Evolutionary conservation across 2,888 invertebrate species (phyloP).

Genomic region (Entomobrya multifasciata): DNA sequence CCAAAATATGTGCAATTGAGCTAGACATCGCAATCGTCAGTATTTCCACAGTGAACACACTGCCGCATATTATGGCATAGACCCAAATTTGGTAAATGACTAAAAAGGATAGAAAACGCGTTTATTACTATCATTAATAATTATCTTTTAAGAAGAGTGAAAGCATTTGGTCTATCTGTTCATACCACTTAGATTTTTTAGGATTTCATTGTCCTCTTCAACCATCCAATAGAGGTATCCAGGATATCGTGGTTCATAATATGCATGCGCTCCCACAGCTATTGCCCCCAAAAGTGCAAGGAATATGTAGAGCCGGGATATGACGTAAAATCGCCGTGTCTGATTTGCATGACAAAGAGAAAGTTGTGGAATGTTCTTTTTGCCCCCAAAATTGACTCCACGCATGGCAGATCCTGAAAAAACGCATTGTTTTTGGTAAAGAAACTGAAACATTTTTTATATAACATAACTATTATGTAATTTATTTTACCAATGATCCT

Average conservation of each 20-base stretch:
- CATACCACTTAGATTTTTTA: conserved; percentile 55
- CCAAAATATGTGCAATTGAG: conserved; percentile 69
- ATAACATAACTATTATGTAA: no score
- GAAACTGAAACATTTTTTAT: no score
- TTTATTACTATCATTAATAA: not conserved
- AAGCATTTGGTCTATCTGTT: no score
- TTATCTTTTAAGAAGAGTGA: no score
- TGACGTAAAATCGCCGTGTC: conserved; percentile 56
- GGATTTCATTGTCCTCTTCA: conserved; percentile 31
- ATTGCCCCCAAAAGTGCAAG: conserved; percentile 52
- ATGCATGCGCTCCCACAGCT: conserved; percentile 61
- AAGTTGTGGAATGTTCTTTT: conserved; percentile 66
- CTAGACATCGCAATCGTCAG: conserved; percentile 66
- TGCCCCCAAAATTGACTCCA: conserved; percentile 56
- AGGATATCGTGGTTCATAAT: conserved; percentile 60
- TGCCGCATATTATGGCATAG: conserved; percentile 64
- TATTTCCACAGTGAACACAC: conserved; percentile 65
- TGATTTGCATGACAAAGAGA: conserved; percentile 69
- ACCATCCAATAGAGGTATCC: conserved; percentile 65
- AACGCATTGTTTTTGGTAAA: not conserved
- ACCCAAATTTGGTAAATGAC: conserved; percentile 69
- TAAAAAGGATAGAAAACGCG: not conserved
- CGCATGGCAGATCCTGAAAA: conserved; percentile 70
- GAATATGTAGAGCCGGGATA: conserved; percentile 58
- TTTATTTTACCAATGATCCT: conserved; percentile 62